These are phyloP conservation scores for Nixonia krombeini DNA, from an alignment of 1,140 invertebrate genomes.

Conservation along the genomic window DNA sequence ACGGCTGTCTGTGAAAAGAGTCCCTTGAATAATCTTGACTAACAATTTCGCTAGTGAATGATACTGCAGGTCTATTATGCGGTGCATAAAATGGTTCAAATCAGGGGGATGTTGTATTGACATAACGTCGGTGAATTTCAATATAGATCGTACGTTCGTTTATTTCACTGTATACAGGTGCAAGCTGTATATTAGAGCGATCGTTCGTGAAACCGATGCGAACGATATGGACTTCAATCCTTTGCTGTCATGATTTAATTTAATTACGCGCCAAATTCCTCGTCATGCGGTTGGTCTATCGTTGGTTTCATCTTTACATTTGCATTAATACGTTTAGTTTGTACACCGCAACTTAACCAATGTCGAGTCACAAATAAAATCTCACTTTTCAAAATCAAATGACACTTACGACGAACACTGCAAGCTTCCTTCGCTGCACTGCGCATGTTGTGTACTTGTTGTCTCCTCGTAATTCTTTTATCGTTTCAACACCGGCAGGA, in stretches of 20 bases:
- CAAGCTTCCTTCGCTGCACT: no score
- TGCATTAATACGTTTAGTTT: conserved; percentile 42
- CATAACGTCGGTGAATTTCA: conserved; percentile 34
- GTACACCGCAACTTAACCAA: conserved; percentile 23
- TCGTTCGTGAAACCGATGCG: conserved; percentile 31
- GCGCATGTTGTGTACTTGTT: no score
- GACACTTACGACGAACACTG: no score
- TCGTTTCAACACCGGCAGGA: neutral
- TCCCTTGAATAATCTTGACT: conserved; percentile 26
- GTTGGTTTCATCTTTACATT: conserved; percentile 36
- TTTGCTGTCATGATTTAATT: conserved; percentile 49
- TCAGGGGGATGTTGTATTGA: conserved; percentile 31
- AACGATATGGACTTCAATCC: conserved; percentile 47
- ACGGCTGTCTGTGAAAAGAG: no score
- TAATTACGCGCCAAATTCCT: conserved; percentile 46
- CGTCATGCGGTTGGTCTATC: conserved; percentile 34
- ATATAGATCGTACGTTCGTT: conserved; percentile 40
- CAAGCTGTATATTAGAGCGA: conserved; percentile 48
- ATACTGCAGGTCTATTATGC: conserved; percentile 33
- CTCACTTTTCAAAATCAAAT: no score
- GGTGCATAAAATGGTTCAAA: conserved; percentile 35
- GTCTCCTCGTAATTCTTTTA: no score
- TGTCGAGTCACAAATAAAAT: no score
- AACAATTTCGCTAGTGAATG: conserved; percentile 17
- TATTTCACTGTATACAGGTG: conserved; percentile 42